Evolutionary conservation across 2,888 invertebrate genomes (phyloP).

Genomic region (Cantharis rufa): DNA sequence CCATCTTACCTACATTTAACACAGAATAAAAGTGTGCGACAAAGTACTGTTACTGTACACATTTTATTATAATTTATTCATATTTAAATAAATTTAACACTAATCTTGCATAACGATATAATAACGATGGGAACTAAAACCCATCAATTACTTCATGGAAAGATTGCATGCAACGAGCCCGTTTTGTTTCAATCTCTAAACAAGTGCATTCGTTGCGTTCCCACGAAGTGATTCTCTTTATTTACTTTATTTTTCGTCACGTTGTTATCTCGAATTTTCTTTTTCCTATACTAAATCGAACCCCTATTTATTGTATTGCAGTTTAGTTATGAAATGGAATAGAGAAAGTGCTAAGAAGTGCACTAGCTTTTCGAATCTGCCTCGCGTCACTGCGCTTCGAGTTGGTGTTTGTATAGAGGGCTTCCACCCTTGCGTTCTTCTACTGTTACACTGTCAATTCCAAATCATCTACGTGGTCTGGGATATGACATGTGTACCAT

Average conservation of each 20-base stretch:
- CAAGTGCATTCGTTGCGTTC: constrained; percentile 32
- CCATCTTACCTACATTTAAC: not conserved
- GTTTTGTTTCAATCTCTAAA: constrained; percentile 27
- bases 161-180: constrained; percentile 10
- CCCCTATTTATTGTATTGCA: not conserved
- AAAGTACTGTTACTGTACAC: not conserved
- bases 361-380: constrained; percentile 42
- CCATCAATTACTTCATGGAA: constrained; percentile 5
- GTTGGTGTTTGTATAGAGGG: constrained; percentile 43
- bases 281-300: not conserved
- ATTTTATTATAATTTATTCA: constrained; percentile 1
- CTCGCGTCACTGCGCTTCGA: constrained; percentile 41
- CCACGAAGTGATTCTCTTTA: constrained; percentile 4
- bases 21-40: not conserved
- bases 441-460: constrained; percentile 32
- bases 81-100: not conserved
- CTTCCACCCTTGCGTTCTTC: constrained; percentile 27
- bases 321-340: not conserved
- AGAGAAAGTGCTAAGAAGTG: constrained; percentile 29
- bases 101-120: not conserved
- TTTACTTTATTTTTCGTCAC: not conserved
- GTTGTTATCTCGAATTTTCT: not conserved
- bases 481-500: constrained; percentile 38
- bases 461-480: constrained; percentile 27
- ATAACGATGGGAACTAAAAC: constrained; percentile 1